Evolutionary conservation across 2,797 vertebrate species (phyloP).

Genomic region (Ctenochaetus hawaiiensis): DNA sequence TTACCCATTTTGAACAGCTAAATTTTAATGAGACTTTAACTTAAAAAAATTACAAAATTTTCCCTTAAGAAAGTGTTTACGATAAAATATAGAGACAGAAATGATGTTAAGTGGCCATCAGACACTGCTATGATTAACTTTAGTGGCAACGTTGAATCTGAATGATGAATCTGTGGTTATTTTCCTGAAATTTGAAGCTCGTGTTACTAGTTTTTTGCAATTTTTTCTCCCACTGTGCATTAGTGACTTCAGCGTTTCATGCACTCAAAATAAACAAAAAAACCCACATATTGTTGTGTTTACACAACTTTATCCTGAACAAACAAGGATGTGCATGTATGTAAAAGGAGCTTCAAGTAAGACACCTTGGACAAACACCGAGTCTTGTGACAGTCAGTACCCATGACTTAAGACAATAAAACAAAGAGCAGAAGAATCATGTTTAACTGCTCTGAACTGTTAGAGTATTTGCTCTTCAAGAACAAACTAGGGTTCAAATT

Average conservation of each 20-base stretch:
- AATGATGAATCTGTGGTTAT: not conserved
- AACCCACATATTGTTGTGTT: not conserved
- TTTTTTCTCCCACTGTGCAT: not conserved
- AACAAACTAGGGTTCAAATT: conserved; percentile 9
- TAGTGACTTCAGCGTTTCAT: conserved; percentile 3
- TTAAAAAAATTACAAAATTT: not conserved
- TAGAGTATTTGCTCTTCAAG: not conserved
- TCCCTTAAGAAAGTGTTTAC: not conserved
- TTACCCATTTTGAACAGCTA: not conserved
- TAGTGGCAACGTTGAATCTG: not conserved
- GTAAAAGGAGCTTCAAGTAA: conserved; percentile 31
- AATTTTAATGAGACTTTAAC: not conserved
- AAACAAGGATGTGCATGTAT: conserved; percentile 73
- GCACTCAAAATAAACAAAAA: conserved; percentile 6
- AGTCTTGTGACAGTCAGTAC: conserved; percentile 45
- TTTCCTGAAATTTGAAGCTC: not conserved
- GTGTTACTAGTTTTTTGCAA: not conserved
- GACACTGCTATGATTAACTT: not conserved
- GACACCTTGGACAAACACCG: conserved; percentile 76
- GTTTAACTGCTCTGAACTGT: not conserved
- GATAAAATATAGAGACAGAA: not conserved
- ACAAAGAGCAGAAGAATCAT: conserved; percentile 22
- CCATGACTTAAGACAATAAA: conserved; percentile 9
- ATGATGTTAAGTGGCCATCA: not conserved
- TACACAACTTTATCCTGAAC: conserved; percentile 56